Percentiles rank a stretch among this genome's conserved stretches.
Evolutionary conservation across 2,888 invertebrate genomes (phyloP).

Genomic region (Volucella bombylans): DNA sequence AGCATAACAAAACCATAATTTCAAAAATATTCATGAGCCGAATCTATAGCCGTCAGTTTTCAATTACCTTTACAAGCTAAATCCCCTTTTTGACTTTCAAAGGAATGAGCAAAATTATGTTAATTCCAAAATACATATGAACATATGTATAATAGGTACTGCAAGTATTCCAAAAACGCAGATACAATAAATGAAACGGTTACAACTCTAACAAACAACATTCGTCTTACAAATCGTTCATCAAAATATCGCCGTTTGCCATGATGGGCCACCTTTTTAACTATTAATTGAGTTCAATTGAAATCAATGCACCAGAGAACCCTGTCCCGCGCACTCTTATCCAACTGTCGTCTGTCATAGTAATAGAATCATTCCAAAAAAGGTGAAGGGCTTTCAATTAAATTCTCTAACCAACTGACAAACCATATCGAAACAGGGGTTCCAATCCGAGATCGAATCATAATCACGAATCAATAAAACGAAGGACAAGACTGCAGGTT

Average conservation of each 20-base stretch:
- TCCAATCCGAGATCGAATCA: constrained; percentile 42
- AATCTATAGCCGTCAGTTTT: constrained; percentile 13
- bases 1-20: constrained; percentile 28
- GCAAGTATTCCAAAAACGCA: no score
- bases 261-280: constrained; percentile 24
- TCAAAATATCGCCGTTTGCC: constrained; percentile 59
- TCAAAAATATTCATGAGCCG: constrained; percentile 19
- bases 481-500: constrained; percentile 59
- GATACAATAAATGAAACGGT: constrained; percentile 51
- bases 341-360: constrained; percentile 55
- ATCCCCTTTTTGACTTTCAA: constrained; percentile 58
- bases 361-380: not conserved
- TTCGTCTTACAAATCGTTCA: constrained; percentile 62
- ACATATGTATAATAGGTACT: no score
- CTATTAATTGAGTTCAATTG: constrained; percentile 67
- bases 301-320: constrained; percentile 48
- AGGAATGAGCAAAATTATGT: constrained; percentile 38
- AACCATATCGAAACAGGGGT: constrained; percentile 67
- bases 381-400: constrained; percentile 63
- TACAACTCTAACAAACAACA: constrained; percentile 56
- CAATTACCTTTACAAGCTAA: constrained; percentile 53
- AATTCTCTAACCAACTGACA: constrained; percentile 73
- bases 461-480: constrained; percentile 69
- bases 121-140: constrained; percentile 29
- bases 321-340: constrained; percentile 43